phyloP scores from a whole-genome alignment of 1,140 invertebrate genomes.

The Polypedilum pembai region DNA sequence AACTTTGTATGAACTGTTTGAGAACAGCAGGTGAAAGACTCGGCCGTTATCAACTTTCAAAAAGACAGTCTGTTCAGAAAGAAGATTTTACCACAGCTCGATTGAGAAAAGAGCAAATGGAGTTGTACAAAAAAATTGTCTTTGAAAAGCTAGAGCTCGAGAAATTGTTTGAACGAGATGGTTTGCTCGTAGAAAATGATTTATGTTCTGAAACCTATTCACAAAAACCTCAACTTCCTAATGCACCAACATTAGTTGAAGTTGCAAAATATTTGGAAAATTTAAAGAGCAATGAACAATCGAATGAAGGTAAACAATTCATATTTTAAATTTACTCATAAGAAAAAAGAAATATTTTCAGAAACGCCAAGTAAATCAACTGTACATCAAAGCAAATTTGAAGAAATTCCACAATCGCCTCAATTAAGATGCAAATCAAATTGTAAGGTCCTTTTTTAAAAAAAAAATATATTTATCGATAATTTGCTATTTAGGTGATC shows the following conservation, averaged over 20 bases:
- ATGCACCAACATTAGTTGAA: conserved; percentile 41
- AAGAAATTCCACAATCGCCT: conserved; percentile 40
- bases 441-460: too few relatives aligned
- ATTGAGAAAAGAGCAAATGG: conserved; percentile 80
- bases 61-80: conserved; percentile 78
- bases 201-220: conserved; percentile 40
- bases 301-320: not conserved
- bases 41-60: conserved; percentile 84
- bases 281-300: not conserved
- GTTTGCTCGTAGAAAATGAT: conserved; percentile 48
- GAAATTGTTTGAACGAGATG: conserved; percentile 70
- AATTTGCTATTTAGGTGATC: conserved; percentile 30
- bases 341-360: conserved; percentile 27
- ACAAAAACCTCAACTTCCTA: conserved; percentile 39
- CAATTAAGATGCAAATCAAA: conserved; percentile 33
- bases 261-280: conserved; percentile 38
- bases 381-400: conserved; percentile 33
- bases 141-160: conserved; percentile 63
- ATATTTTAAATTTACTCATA: conserved; percentile 29
- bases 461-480: conserved; percentile 29
- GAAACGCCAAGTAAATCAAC: conserved; percentile 36
- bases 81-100: conserved; percentile 88
- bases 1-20: conserved; percentile 73
- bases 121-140: conserved; percentile 61
- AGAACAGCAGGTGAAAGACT: conserved; percentile 78